phyloP scores from a whole-genome alignment of 2,888 invertebrate species.

The Creontiades dilutus region DNA sequence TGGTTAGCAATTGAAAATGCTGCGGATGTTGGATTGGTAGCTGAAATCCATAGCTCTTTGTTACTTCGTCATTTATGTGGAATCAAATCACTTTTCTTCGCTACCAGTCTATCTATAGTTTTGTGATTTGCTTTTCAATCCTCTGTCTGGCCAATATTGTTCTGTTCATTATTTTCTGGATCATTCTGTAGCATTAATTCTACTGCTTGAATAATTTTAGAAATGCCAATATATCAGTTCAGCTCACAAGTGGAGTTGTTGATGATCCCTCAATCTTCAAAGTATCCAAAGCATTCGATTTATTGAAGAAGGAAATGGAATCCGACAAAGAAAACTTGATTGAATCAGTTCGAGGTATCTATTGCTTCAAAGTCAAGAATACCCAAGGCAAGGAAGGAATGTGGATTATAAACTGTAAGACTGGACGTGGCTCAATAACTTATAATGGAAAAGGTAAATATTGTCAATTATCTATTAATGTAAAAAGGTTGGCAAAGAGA shows the following conservation, averaged over 20 bases:
- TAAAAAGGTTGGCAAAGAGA: neutral
- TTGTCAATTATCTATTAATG: neutral
- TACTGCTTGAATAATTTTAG: neutral
- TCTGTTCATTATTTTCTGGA: too few relatives aligned
- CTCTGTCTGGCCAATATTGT: too few relatives aligned
- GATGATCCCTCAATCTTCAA: slow-evolving; percentile 82
- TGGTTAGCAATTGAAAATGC: too few relatives aligned
- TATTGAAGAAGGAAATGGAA: slow-evolving; percentile 89
- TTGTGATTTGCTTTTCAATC: too few relatives aligned
- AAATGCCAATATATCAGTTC: slow-evolving; percentile 74
- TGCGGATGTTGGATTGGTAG: too few relatives aligned
- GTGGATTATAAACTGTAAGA: slow-evolving; percentile 96
- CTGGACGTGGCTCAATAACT: slow-evolving; percentile 91
- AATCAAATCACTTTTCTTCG: too few relatives aligned
- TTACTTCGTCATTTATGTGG: too few relatives aligned
- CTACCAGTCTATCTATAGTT: too few relatives aligned
- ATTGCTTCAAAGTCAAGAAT: slow-evolving; percentile 92
- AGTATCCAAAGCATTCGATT: slow-evolving; percentile 88
- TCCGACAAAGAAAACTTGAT: slow-evolving; percentile 90
- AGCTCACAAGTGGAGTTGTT: slow-evolving; percentile 78
- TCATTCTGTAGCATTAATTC: too few relatives aligned
- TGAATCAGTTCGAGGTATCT: slow-evolving; percentile 90
- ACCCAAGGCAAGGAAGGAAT: slow-evolving; percentile 88
- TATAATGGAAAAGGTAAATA: slow-evolving; percentile 78
- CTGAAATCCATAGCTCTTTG: too few relatives aligned